Base-by-base conservation (phyloP, 2,888 invertebrate genomes). In the Trichacis sp. region DNA sequence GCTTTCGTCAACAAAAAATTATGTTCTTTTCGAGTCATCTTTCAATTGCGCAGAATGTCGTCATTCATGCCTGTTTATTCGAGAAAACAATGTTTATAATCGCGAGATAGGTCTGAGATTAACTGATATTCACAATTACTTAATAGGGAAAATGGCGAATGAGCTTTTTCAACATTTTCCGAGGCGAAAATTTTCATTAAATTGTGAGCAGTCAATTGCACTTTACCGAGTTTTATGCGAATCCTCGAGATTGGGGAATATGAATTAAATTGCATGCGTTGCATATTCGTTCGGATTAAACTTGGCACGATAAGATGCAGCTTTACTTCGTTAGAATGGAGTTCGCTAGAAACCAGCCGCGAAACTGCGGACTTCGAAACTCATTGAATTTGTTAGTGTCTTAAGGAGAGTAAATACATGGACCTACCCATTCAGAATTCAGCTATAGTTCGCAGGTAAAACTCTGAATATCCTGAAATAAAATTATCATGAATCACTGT, bases 341-440 rank as follows among this genome's bases (percentile, higher is more conserved):
- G 64, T 45, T 62, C 54, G 52, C 59, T 60, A 46, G 65, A 64
- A 73, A 70, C 66, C 67, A 72, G 71, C 71, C 71, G 61, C 67
- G 59, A 62, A 64, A 71, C 71, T 70, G 66, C 70, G 63, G 70
- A 69, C 68, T 73, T 71, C 70, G 69, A 75, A 74, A 76, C 70
- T 73, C 71, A 75, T 78, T 73, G 71, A 52, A 33, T 74, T 70
- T 64, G 61, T 51, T 63, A 63, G 67, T 68, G 68, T 66, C 65
- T 68, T 51, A 43, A 58, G 56, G 45, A 63, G 64, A 64, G 66
- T 65, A 68, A 69, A 73, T 66, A 71, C n/a, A n/a, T 24, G 8
- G 8, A 24, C 24, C 24, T 3, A 3, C 8, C 24, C 8, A 24
- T 24, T 24, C 24, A 8, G 8, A 24, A 24, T 8, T 24, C 8